Conservation (phyloP, 2,797 vertebrate species). For the Eulemur rubriventer region DNA sequence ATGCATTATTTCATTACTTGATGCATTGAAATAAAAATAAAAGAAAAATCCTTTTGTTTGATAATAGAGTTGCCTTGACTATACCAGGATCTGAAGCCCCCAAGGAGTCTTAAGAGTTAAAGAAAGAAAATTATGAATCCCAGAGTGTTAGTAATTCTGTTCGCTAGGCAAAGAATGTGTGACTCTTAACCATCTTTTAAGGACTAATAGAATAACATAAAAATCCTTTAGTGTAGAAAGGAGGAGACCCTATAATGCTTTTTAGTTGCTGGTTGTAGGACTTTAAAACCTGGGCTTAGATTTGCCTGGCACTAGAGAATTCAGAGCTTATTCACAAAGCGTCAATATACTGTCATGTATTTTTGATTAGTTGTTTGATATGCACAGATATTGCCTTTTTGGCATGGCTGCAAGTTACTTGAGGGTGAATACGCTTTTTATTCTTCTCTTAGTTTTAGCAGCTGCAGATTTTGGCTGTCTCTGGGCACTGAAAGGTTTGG, state of each 20-base stretch:
- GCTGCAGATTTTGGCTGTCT: background rate
- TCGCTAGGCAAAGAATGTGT: background rate
- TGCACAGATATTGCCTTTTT: background rate
- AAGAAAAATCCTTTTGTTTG: background rate
- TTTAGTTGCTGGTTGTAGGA: background rate
- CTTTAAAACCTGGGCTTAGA: background rate
- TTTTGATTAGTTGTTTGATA: background rate
- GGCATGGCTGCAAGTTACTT: background rate
- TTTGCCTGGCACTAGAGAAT: background rate
- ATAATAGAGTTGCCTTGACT: background rate
- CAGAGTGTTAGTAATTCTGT: background rate
- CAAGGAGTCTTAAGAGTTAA: background rate
- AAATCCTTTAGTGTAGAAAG: background rate
- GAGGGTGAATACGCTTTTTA: background rate
- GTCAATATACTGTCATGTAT: background rate
- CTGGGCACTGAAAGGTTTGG: background rate
- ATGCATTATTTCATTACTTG: background rate
- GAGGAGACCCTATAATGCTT: background rate
- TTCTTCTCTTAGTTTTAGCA: background rate
- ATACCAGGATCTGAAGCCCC: background rate
- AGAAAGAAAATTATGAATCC: background rate
- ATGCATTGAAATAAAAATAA: background rate
- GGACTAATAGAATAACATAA: background rate
- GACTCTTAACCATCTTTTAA: background rate
- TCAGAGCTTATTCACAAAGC: background rate